Evolutionary conservation across 2,888 invertebrate genomes (phyloP), one percentile per base, ranked within the genome.

Genomic region (Lathronympha strigana): DNA sequence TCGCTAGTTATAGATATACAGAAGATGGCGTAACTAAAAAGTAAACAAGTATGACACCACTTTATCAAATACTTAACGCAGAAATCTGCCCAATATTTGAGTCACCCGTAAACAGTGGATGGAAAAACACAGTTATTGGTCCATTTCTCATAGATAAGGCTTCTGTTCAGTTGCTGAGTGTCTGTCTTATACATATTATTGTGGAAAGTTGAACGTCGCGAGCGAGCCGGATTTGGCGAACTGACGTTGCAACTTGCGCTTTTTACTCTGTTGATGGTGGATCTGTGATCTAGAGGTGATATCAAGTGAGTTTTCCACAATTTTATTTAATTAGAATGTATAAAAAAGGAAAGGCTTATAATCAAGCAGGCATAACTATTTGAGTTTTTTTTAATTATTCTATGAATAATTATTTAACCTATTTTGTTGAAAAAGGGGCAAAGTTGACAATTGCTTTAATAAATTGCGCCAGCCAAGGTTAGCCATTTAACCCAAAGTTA

Each of bases 111-210:
- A 28, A 40, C 15, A 54, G 8, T 23, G 38, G 28, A 43, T 55
- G 55, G 55, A 55, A 55, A 55, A 55, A 55, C 28, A 55, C 55
- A 17, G 55, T 43, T 43, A 15, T 28, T 51, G 19, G 51, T 51
- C 17, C 4, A 25, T 36, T n/a, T n/a, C 3, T 17, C 11, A 25
- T 17, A 15, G 55, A 55, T 55, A 55, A 55, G 53, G 9, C 8
- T 0, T 21, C 19, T 11, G 11, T 45, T 21, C 45, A 21, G 45
- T 45, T 8, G 15, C 15, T 19, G 15, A 3, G 38, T n/a, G 13
- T 38, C 5, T n/a, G 1, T 38, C 15, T 3, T 38, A 38, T 5
- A 38, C 11, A 1, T 13, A 38, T 15, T 15, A 38, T n/a, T 36
- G 36, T 11, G 36, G n/a, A 36, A 36, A 36, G 36, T n/a, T 5